Conservation (phyloP, 2,888 invertebrate genomes). For the Autographa pulchrina region DNA sequence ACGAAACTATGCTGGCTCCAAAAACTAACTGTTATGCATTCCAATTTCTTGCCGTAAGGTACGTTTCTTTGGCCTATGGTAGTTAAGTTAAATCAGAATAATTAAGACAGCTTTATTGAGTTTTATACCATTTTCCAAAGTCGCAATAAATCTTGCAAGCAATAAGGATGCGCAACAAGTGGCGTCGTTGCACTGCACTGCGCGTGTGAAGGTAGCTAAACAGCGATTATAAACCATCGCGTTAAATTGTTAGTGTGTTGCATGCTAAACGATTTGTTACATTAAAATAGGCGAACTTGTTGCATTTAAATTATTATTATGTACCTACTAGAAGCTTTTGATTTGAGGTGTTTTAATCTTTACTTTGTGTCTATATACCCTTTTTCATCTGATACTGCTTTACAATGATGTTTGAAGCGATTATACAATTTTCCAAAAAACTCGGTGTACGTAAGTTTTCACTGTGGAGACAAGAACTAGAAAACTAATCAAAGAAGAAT, state of each 20-base stretch:
- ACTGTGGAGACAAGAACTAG: too few species aligned
- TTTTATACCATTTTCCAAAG: not conserved
- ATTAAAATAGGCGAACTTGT: not conserved
- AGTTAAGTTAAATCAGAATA: not conserved
- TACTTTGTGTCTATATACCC: not conserved
- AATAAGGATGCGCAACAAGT: constrained; percentile 26
- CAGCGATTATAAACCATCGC: constrained; percentile 15
- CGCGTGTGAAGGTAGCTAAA: constrained; percentile 10
- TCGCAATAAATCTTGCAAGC: not conserved
- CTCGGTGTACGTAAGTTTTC: too few species aligned
- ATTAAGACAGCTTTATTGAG: not conserved
- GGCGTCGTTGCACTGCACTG: not conserved
- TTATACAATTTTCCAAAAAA: too few species aligned
- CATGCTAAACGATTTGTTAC: constrained; percentile 6
- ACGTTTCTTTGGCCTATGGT: not conserved
- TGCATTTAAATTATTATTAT: not conserved
- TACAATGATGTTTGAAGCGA: too few species aligned
- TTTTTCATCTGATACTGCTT: too few species aligned
- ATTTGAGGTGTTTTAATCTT: not conserved
- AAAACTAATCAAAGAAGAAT: too few species aligned
- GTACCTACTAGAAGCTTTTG: not conserved
- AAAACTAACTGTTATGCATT: too few species aligned
- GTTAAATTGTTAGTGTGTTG: constrained; percentile 12
- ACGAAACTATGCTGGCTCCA: too few species aligned
- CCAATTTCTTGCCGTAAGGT: too few species aligned